A percentile compares a stretch with the other conserved stretches of the same genome.
phyloP scores from a whole-genome alignment of 2,797 vertebrate genomes.

The Dermochelys coriacea region DNA sequence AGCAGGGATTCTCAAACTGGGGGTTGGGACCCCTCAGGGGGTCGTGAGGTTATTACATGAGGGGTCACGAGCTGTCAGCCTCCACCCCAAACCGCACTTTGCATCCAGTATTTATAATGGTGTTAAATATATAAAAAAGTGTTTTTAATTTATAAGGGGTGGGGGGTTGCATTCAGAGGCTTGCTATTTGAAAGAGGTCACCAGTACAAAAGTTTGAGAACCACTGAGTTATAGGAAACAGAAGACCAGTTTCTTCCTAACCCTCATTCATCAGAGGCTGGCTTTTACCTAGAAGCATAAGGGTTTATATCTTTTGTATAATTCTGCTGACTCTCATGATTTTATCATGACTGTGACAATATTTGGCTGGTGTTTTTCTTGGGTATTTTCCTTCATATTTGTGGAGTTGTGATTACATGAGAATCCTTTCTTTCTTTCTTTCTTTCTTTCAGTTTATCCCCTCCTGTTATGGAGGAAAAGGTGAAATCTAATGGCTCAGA shows the following conservation, averaged over 20 bases:
- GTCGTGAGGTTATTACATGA: no score
- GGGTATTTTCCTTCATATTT: not conserved
- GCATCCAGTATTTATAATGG: no score
- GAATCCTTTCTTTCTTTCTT: not conserved
- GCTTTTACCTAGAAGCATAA: not conserved
- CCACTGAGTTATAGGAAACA: no score
- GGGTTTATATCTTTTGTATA: not conserved
- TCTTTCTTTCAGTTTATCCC: not conserved
- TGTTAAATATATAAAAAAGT: no score
- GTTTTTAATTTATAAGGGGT: no score
- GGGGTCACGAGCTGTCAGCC: no score
- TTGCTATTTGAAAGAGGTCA: no score
- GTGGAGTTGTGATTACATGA: not conserved
- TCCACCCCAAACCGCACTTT: no score
- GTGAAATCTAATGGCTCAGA: not conserved
- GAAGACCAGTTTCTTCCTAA: not conserved
- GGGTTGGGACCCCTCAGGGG: no score
- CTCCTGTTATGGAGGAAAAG: not conserved
- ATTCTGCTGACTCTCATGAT: not conserved
- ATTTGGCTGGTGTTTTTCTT: not conserved
- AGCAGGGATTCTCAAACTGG: no score
- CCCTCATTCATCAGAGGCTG: not conserved
- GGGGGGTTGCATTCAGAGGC: no score
- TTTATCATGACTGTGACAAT: not conserved
- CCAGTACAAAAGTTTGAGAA: no score